These are phyloP conservation scores for Drosophila micromelanica DNA, from an alignment of 1,140 invertebrate genomes.

Conservation along the genomic window DNA sequence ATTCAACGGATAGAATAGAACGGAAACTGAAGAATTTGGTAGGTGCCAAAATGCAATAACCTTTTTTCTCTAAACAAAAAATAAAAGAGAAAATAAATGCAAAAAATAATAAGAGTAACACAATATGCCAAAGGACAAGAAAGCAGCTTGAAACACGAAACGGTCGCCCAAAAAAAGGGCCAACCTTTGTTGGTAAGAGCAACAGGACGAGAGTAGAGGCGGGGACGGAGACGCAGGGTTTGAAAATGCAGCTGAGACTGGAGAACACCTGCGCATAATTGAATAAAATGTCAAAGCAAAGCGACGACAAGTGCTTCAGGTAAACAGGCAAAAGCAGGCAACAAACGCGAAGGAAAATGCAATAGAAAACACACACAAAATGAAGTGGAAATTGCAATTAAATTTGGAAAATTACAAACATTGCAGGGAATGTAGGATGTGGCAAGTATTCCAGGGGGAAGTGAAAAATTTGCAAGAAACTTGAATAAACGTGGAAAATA, in stretches of 20 bases:
- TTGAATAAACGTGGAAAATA: too few species aligned
- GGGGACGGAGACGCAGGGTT: background rate
- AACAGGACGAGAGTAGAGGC: background rate
- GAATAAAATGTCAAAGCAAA: slow-evolving; percentile 52
- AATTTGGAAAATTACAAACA: slow-evolving; percentile 12
- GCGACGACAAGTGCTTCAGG: slow-evolving; percentile 42
- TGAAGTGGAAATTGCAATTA: slow-evolving; percentile 64
- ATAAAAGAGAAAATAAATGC: background rate
- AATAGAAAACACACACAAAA: slow-evolving; percentile 28
- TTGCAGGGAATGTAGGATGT: too few species aligned
- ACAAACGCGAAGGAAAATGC: slow-evolving; percentile 22
- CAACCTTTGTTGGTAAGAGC: slow-evolving; percentile 41
- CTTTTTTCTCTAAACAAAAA: background rate
- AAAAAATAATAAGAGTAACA: slow-evolving; percentile 46
- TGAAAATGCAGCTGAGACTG: slow-evolving; percentile 9
- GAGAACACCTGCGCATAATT: slow-evolving; percentile 50
- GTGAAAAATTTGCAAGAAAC: too few species aligned
- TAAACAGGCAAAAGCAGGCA: slow-evolving; percentile 24
- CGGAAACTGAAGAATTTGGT: background rate
- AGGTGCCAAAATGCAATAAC: background rate
- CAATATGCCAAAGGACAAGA: slow-evolving; percentile 63
- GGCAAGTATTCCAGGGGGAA: too few species aligned
- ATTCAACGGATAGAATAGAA: too few species aligned
- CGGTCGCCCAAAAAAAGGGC: slow-evolving; percentile 21
- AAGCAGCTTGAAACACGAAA: slow-evolving; percentile 66